These are phyloP conservation scores for Julus scanicus DNA, from an alignment of 2,888 invertebrate species.

Conservation along the genomic window DNA sequence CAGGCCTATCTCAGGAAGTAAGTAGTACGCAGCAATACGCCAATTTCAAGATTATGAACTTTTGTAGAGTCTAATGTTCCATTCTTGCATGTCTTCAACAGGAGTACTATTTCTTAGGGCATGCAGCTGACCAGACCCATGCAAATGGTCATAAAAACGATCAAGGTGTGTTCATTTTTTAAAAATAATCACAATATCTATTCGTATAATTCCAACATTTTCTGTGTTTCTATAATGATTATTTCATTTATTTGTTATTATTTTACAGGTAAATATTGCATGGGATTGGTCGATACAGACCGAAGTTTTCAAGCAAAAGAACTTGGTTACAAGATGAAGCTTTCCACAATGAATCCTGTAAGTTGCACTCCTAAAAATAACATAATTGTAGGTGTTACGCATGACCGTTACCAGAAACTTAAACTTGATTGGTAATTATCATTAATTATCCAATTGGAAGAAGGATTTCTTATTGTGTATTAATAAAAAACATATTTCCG, in stretches of 20 bases:
- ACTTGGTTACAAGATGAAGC: slow-evolving; percentile 78
- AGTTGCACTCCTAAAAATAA: slow-evolving; percentile 94
- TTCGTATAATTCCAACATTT: background rate
- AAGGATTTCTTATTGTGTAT: background rate
- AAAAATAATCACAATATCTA: slow-evolving; percentile 68
- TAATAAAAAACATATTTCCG: background rate
- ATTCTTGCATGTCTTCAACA: slow-evolving; percentile 61
- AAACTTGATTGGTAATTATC: background rate
- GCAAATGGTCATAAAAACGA: slow-evolving; percentile 67
- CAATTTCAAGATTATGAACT: slow-evolving; percentile 56
- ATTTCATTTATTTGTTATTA: slow-evolving; percentile 50
- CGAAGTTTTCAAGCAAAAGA: slow-evolving; percentile 80
- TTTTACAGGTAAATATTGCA: slow-evolving; percentile 82
- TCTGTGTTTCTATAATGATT: background rate
- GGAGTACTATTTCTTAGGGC: slow-evolving; percentile 84
- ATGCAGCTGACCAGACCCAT: slow-evolving; percentile 93
- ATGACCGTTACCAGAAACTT: background rate
- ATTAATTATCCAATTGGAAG: too few species aligned
- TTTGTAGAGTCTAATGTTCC: slow-evolving; percentile 53
- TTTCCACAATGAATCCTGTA: slow-evolving; percentile 81
- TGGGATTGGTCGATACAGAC: slow-evolving; percentile 90
- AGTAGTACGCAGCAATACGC: background rate
- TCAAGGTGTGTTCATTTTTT: slow-evolving; percentile 62
- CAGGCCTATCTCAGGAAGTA: slow-evolving; percentile 58
- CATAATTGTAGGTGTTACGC: slow-evolving; percentile 76